Percentiles rank a stretch among this genome's conserved stretches.
Evolutionary conservation across 2,113 vertebrate genomes (phyloP).

Genomic region (rat (Rattus norvegicus)): DNA sequence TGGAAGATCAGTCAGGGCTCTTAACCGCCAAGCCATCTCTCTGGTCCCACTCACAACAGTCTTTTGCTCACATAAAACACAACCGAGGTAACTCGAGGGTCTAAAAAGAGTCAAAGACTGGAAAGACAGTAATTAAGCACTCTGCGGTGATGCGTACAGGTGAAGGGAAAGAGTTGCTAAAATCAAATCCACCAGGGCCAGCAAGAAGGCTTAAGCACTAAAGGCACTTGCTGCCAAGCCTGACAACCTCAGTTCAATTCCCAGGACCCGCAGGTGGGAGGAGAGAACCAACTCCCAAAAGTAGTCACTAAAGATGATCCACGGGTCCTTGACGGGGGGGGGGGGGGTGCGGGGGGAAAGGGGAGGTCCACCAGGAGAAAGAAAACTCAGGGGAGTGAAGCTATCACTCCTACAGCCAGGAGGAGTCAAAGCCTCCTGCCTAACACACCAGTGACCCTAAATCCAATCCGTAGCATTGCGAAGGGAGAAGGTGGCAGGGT

Average conservation of each 20-base stretch:
- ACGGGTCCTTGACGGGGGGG: background rate
- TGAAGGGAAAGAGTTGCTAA: constrained; percentile 18
- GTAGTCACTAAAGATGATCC: background rate
- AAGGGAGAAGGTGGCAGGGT: background rate
- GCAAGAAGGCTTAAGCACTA: background rate
- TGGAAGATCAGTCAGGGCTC: too few species aligned
- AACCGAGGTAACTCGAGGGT: background rate
- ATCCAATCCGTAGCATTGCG: background rate
- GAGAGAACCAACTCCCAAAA: background rate
- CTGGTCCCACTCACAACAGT: background rate
- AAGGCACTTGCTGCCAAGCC: background rate
- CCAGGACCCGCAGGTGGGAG: background rate
- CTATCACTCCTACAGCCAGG: background rate
- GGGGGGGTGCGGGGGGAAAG: too few species aligned
- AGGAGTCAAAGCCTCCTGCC: background rate
- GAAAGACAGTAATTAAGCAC: background rate
- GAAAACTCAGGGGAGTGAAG: background rate
- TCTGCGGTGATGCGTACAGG: background rate
- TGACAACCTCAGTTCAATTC: background rate
- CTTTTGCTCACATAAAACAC: background rate
- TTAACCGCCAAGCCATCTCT: too few species aligned
- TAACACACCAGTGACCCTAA: background rate
- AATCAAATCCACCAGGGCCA: constrained; percentile 3
- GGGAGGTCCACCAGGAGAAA: fast-evolving
- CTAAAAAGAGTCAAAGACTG: background rate